Percentiles rank a stretch among this genome's conserved stretches.
Evolutionary conservation across 2,113 vertebrate genomes (phyloP).

Genomic region (Caranx ignobilis): DNA sequence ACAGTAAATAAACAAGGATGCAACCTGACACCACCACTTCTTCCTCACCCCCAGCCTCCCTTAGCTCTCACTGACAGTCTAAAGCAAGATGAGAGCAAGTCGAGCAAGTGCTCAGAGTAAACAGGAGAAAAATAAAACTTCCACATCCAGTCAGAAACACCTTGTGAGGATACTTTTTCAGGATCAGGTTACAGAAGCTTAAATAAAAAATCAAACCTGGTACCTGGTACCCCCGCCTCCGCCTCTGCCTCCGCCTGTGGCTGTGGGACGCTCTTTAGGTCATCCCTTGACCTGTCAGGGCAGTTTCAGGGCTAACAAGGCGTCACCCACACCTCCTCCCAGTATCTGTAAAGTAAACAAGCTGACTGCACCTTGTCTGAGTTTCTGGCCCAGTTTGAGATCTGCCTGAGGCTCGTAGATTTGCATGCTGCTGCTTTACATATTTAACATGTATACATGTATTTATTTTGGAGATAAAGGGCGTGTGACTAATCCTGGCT

Average conservation of each 20-base stretch:
- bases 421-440: conserved; percentile 21
- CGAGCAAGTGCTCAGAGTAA: background rate
- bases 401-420: background rate
- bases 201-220: background rate
- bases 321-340: conserved; percentile 1
- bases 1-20: conserved; percentile 55
- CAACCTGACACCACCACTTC: conserved; percentile 20
- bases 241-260: background rate
- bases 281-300: background rate
- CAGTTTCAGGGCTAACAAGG: background rate
- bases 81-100: conserved; percentile 1
- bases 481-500: conserved; percentile 55
- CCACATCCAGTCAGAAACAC: background rate
- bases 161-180: background rate
- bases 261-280: background rate
- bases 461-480: conserved; percentile 6
- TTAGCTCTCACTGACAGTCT: background rate
- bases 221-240: too few species aligned
- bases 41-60: background rate
- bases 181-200: background rate
- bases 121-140: background rate
- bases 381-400: background rate
- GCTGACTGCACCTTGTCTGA: background rate
- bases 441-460: background rate
- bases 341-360: background rate